Evolutionary conservation across 1,140 invertebrate genomes (phyloP).

Genomic region (Scaptomyza montana): DNA sequence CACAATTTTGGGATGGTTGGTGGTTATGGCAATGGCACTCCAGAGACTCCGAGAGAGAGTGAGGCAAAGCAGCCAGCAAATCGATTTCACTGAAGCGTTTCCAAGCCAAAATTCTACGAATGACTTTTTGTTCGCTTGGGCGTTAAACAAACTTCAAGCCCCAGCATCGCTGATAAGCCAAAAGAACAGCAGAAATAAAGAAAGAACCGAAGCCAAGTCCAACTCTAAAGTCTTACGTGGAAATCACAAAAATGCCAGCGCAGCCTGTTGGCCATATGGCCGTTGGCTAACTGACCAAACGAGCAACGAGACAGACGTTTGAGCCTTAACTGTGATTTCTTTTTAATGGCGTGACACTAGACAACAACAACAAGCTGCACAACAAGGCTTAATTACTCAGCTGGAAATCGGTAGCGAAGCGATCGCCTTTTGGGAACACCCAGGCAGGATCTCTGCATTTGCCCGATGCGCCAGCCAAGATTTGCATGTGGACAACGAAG

Average conservation of each 20-base stretch:
- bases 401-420: slow-evolving; percentile 63
- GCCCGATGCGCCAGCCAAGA: slow-evolving; percentile 41
- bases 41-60: slow-evolving; percentile 53
- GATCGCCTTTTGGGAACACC: slow-evolving; percentile 67
- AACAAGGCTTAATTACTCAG: slow-evolving; percentile 81
- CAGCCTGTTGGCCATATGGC: slow-evolving; percentile 41
- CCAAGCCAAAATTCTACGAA: slow-evolving; percentile 66
- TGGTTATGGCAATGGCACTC: slow-evolving; percentile 73
- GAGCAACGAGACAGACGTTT: slow-evolving; percentile 34
- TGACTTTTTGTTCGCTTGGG: slow-evolving; percentile 66
- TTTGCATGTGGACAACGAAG: slow-evolving; percentile 60
- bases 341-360: slow-evolving; percentile 82
- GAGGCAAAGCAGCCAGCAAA: slow-evolving; percentile 36
- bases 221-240: slow-evolving; percentile 66
- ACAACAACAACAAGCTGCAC: slow-evolving; percentile 57
- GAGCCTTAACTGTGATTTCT: slow-evolving; percentile 76
- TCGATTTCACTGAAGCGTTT: slow-evolving; percentile 71
- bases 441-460: slow-evolving; percentile 64
- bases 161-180: slow-evolving; percentile 70
- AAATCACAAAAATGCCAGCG: slow-evolving; percentile 57
- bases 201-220: neutral
- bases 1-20: slow-evolving; percentile 79
- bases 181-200: slow-evolving; percentile 13
- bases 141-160: slow-evolving; percentile 60
- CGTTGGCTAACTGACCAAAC: slow-evolving; percentile 55